Conservation (phyloP, 2,113 vertebrate genomes). For the Ptilorrhoa leucosticta region DNA sequence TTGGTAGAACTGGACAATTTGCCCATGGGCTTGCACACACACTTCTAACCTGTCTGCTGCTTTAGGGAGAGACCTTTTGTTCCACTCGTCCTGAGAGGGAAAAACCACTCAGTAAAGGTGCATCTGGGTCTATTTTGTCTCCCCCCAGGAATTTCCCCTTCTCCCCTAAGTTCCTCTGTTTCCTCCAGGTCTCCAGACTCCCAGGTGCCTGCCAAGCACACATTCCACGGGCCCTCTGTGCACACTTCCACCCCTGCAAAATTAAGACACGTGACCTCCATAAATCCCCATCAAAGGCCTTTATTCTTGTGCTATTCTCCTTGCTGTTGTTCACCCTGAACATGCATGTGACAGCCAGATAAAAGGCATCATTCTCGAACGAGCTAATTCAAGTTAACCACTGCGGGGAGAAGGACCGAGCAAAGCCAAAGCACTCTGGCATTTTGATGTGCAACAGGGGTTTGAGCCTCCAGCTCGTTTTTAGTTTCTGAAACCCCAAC, state of each 20-base stretch:
- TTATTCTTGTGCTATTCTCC: slow-evolving; percentile 29
- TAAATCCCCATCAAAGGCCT: slow-evolving; percentile 43
- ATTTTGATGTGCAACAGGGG: neutral
- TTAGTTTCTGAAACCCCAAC: neutral
- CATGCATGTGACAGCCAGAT: slow-evolving; percentile 26
- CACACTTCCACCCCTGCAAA: neutral
- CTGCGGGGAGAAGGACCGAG: neutral
- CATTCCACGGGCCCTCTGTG: neutral
- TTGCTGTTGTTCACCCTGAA: slow-evolving; percentile 9
- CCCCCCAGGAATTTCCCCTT: neutral
- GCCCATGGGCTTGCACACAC: fast-evolving
- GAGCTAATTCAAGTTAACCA: slow-evolving; percentile 50
- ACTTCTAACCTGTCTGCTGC: neutral
- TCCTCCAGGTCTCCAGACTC: neutral
- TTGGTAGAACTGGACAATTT: neutral
- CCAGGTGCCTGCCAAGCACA: neutral
- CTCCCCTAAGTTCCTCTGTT: neutral
- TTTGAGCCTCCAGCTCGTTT: neutral
- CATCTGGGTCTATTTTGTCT: neutral
- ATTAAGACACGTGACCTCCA: slow-evolving; percentile 24
- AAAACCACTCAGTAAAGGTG: neutral
- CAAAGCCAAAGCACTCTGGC: slow-evolving; percentile 6
- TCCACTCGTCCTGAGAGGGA: neutral
- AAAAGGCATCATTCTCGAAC: slow-evolving; percentile 31
- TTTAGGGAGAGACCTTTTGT: neutral